These are phyloP conservation scores for Drosophila merina DNA, from an alignment of 2,888 invertebrate species.

Conservation along the genomic window DNA sequence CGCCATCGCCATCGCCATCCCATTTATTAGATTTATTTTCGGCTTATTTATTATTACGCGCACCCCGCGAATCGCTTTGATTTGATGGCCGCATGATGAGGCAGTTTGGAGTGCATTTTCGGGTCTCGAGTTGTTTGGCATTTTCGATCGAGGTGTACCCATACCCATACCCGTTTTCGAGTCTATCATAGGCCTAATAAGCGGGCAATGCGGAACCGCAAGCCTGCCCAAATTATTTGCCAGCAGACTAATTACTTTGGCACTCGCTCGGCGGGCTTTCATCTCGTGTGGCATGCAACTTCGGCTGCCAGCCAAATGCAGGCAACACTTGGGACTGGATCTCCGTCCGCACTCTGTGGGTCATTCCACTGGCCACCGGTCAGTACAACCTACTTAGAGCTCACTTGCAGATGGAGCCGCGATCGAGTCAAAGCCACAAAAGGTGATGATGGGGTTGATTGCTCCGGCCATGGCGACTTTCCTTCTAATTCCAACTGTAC, in stretches of 20 bases:
- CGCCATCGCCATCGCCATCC: constrained; percentile 37
- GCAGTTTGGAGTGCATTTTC: constrained; percentile 46
- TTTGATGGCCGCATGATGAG: constrained; percentile 38
- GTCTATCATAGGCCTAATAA: constrained; percentile 73
- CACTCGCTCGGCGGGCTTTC: constrained; percentile 77
- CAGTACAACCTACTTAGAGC: constrained; percentile 63
- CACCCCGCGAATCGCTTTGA: constrained; percentile 59
- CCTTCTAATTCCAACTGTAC: constrained; percentile 74
- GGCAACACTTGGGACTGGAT: constrained; percentile 29
- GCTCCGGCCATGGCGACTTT: constrained; percentile 78
- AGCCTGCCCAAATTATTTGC: constrained; percentile 71
- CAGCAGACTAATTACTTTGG: constrained; percentile 78
- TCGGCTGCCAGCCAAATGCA: constrained; percentile 41
- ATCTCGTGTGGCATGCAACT: constrained; percentile 69
- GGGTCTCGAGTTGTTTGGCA: constrained; percentile 50
- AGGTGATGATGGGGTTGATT: constrained; percentile 78
- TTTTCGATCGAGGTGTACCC: constrained; percentile 45
- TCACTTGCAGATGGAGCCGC: constrained; percentile 57
- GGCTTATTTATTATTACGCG: constrained; percentile 61
- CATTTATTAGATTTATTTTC: constrained; percentile 73
- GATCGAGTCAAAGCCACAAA: constrained; percentile 59
- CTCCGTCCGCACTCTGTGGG: constrained; percentile 40
- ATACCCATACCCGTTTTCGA: constrained; percentile 39
- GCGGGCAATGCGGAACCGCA: constrained; percentile 73
- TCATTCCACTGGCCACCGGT: constrained; percentile 41